phyloP scores from a whole-genome alignment of 2,888 invertebrate genomes.

The Drosophila leonis region DNA sequence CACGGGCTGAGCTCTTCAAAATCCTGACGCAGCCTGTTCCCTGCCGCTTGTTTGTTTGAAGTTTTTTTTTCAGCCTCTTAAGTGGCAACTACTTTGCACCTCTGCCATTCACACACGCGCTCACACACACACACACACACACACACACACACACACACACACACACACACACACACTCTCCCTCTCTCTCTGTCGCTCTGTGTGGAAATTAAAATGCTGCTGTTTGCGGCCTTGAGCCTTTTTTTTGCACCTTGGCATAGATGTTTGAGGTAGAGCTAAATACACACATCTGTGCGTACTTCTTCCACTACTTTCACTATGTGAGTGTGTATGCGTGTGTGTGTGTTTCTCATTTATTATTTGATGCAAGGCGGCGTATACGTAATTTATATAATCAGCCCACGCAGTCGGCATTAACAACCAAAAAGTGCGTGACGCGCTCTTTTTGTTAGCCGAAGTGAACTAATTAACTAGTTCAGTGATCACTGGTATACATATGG shows the following conservation, averaged over 20 bases:
- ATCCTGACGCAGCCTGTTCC: conserved; percentile 39
- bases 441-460: neutral
- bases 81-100: conserved; percentile 81
- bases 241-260: conserved; percentile 70
- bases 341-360: conserved; percentile 29
- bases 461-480: neutral
- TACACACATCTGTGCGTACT: conserved; percentile 20
- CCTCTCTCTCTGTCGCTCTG: neutral
- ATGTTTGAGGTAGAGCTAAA: conserved; percentile 49
- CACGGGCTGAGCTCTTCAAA: conserved; percentile 51
- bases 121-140: conserved; percentile 8
- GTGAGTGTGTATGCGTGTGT: neutral
- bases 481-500: neutral
- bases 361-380: conserved; percentile 34
- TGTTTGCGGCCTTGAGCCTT: conserved; percentile 69
- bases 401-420: neutral
- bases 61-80: conserved; percentile 55
- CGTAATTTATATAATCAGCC: conserved; percentile 45
- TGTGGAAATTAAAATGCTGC: conserved; percentile 47
- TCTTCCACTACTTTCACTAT: conserved; percentile 12
- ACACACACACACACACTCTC: conserved; percentile 1
- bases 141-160: conserved; percentile 49
- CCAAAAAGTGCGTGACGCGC: neutral
- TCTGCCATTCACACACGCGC: conserved; percentile 59
- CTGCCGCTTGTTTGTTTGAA: conserved; percentile 68